A percentile compares a stretch with the other conserved stretches of the same genome.
phyloP scores from a whole-genome alignment of 2,888 invertebrate genomes.

The Athalia cordata region DNA sequence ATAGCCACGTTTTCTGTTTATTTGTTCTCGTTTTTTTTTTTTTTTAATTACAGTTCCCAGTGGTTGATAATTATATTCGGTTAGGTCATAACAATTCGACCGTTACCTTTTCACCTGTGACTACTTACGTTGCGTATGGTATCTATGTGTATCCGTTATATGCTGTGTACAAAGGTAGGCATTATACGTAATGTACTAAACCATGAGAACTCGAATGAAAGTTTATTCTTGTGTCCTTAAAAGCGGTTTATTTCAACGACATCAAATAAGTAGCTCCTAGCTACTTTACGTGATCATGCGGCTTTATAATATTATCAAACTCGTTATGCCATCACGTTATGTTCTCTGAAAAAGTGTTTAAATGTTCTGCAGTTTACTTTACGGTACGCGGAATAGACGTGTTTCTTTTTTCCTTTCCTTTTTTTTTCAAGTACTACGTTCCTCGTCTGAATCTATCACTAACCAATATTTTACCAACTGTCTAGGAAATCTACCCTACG shows the following conservation, averaged over 20 bases:
- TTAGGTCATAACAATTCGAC: conserved; percentile 37
- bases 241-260: conserved; percentile 21
- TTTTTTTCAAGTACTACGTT: no score
- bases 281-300: neutral
- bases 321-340: conserved; percentile 9
- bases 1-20: neutral
- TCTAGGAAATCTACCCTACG: no score
- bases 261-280: neutral
- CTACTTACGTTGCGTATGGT: neutral
- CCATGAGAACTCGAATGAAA: conserved; percentile 6
- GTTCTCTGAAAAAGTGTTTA: neutral
- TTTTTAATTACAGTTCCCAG: neutral
- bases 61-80: conserved; percentile 33
- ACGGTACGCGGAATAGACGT: neutral
- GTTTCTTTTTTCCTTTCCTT: neutral
- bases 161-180: neutral
- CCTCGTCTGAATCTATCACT: no score
- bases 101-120: neutral
- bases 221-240: neutral
- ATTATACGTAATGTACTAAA: neutral
- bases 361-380: neutral
- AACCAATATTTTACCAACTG: no score
- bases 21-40: neutral
- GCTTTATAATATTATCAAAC: conserved; percentile 22
- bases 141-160: neutral